Base-by-base conservation (phyloP, 2,888 invertebrate species). In the Stictocephala bisonia region DNA sequence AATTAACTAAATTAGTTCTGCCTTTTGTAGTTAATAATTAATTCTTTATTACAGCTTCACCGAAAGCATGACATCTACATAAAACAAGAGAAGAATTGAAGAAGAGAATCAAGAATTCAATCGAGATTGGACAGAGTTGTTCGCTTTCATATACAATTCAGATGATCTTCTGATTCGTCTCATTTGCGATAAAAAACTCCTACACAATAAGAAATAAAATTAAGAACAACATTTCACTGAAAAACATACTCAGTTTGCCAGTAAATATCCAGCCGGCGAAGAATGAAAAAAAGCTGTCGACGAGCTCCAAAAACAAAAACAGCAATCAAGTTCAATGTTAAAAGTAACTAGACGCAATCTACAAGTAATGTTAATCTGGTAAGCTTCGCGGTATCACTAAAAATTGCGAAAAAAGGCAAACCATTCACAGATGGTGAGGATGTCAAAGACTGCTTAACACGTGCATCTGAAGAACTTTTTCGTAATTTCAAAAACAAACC, bases 401-500 rank as follows among this genome's bases (percentile, higher is more conserved):
- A 77, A 69, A 77, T 76, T 74, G 76, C 72, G 20, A 75, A 77
- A 58, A 73, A 53, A 75, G 76, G 76, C 29, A 76, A 79, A 79
- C 72, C 48, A 58, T 71, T 44, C 71, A 71, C 64, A 64, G 60
- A 71, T 27, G 31, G 64, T 15, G 71, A 44, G 44, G 48, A 71
- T 26, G 44, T 64, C 56, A 71, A 48, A 64, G 68, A 71, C 64
- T 64, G 48, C 22, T 71, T 71, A 50, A 64, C 35, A 64, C 56
- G 58, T 64, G 64, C 50, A 50, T 58, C 41, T 44, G 79, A 80
- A n/a, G n/a, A n/a, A 78, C 80, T 80, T 60, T 80, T 80, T 80
- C 77, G 77, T 73, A 78, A 80, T 79, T 80, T 80, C 67, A 80
- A 80, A 76, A 81, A 80, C 75, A 79, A 80, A 80, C 41, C 74